Evolutionary conservation across 2,113 vertebrate genomes (phyloP).

Genomic region (Turnix velox): DNA sequence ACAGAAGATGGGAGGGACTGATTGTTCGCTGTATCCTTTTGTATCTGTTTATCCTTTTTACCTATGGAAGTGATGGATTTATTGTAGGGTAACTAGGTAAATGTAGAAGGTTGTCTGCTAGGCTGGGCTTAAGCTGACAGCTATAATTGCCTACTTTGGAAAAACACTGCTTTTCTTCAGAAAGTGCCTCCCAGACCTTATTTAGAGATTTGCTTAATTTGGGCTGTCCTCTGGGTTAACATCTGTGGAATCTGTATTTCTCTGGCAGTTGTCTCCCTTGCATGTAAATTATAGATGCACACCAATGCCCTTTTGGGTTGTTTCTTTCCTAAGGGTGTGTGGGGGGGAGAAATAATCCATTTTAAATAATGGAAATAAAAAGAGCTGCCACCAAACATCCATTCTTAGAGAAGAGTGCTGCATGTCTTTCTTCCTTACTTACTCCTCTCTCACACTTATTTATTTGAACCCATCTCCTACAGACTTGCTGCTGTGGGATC

Average conservation of each 20-base stretch:
- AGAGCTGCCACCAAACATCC: not conserved
- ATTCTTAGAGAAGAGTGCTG: not conserved
- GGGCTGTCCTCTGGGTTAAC: constrained; percentile 54
- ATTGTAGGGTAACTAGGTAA: not conserved
- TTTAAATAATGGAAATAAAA: not conserved
- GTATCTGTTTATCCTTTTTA: not conserved
- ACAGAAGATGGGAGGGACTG: not conserved
- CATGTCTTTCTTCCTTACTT: not conserved
- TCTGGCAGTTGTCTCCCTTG: constrained; percentile 15
- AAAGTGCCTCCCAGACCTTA: constrained; percentile 40
- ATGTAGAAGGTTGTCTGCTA: not conserved
- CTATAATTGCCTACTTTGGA: constrained; percentile 1
- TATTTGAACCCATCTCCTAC: constrained; percentile 23
- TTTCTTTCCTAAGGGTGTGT: not conserved
- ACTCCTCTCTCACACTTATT: not conserved
- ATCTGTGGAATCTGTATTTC: constrained; percentile 59
- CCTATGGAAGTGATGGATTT: not conserved
- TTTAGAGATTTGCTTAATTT: constrained; percentile 63
- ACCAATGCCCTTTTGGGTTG: constrained; percentile 28
- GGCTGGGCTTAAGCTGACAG: not conserved
- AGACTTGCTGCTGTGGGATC: constrained; percentile 61
- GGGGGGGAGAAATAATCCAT: not conserved
- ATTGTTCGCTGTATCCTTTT: no score
- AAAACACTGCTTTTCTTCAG: not conserved
- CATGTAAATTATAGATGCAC: constrained; percentile 48